A percentile compares a stretch with the other conserved stretches of the same genome.
Evolutionary conservation across 2,797 vertebrate genomes (phyloP).

Genomic region (Rhadinocentrus ornatus): DNA sequence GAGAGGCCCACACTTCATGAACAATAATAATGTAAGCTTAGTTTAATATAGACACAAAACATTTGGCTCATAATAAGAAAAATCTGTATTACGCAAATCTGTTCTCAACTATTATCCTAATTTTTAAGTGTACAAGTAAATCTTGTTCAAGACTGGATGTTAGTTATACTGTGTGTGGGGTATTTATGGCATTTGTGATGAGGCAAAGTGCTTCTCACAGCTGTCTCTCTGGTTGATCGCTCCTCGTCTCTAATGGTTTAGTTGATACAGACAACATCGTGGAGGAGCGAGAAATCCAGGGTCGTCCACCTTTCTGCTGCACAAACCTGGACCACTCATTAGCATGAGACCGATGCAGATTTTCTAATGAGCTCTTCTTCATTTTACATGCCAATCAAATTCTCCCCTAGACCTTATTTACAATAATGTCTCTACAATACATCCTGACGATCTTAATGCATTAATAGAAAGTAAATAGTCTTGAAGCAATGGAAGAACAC

Average conservation of each 20-base stretch:
- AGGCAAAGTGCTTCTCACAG: conserved; percentile 21
- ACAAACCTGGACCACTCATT: conserved; percentile 25
- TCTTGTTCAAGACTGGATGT: background rate
- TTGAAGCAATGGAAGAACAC: background rate
- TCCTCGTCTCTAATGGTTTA: conserved; percentile 58
- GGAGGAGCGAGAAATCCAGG: conserved; percentile 54
- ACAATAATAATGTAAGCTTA: background rate
- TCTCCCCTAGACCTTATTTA: conserved; percentile 4
- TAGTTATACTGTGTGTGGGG: too few relatives aligned
- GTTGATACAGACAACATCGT: conserved; percentile 62
- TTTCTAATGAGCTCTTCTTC: conserved; percentile 34
- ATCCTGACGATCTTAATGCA: background rate
- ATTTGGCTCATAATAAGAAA: background rate
- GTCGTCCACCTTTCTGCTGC: conserved; percentile 42
- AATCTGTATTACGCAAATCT: background rate
- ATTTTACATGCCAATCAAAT: conserved; percentile 21
- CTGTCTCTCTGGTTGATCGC: conserved; percentile 63
- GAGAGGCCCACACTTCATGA: background rate
- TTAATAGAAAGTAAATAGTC: background rate
- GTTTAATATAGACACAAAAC: background rate
- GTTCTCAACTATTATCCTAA: background rate
- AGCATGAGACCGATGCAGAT: conserved; percentile 28
- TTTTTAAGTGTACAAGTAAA: background rate
- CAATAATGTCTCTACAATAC: background rate
- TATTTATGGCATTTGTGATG: conserved; percentile 14